Conservation (phyloP, 2,113 vertebrate genomes). For the Chamaetylas fuelleborni region DNA sequence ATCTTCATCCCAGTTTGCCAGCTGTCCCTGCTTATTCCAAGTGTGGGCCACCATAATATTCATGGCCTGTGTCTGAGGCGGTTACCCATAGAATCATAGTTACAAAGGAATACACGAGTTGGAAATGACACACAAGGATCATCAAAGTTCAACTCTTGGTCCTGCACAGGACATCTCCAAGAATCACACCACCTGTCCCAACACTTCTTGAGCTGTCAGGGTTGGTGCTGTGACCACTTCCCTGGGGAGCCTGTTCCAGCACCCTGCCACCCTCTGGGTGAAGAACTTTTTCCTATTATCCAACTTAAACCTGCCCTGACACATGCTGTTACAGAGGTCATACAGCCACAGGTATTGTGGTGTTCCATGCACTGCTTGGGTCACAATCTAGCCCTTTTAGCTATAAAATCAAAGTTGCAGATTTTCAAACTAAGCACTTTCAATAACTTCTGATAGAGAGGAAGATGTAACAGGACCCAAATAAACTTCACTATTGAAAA, state of each 20-base stretch:
- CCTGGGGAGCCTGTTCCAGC: background rate
- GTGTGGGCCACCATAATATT: background rate
- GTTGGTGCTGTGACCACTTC: background rate
- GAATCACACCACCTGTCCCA: background rate
- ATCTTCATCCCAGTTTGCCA: background rate
- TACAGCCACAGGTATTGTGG: background rate
- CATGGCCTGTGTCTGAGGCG: accelerated
- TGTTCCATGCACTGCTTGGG: background rate
- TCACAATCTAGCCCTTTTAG: background rate
- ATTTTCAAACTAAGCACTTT: background rate
- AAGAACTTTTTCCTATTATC: background rate
- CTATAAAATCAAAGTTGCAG: background rate
- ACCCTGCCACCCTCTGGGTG: background rate
- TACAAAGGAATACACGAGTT: background rate
- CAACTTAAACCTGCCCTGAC: background rate
- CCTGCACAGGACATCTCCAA: background rate
- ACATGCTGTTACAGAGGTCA: background rate
- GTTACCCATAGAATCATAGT: background rate
- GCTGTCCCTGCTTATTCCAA: background rate
- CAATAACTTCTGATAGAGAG: background rate
- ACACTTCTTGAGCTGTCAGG: background rate
- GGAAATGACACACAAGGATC: background rate
- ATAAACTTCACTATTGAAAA: background rate
- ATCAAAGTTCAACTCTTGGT: background rate
- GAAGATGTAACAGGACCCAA: background rate